Evolutionary conservation across 2,113 vertebrate species (phyloP).

Genomic region (Nyctereutes procyonoides): DNA sequence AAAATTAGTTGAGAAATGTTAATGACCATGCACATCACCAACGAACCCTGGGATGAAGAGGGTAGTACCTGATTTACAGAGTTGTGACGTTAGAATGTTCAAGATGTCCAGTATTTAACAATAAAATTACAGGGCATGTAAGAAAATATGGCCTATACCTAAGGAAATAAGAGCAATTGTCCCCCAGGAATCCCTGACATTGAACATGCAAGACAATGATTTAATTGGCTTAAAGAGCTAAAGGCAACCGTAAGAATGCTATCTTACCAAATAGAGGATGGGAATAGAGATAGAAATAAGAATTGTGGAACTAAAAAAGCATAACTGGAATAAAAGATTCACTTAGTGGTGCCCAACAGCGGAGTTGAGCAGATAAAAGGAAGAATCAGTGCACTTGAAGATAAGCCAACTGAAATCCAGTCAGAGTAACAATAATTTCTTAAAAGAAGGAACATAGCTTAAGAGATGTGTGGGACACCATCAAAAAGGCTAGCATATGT

Average conservation of each 20-base stretch:
- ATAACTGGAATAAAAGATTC: not conserved
- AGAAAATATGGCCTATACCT: not conserved
- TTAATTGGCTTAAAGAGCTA: not conserved
- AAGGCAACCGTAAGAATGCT: not conserved
- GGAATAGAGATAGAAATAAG: not conserved
- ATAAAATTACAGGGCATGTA: not conserved
- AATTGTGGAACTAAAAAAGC: not conserved
- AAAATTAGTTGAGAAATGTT: not conserved
- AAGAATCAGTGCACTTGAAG: not conserved
- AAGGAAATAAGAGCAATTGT: not conserved
- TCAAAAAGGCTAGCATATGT: not conserved
- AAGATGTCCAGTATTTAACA: not conserved
- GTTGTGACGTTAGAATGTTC: not conserved
- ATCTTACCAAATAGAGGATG: not conserved
- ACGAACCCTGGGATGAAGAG: not conserved
- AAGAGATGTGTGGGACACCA: not conserved
- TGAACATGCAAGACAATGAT: not conserved
- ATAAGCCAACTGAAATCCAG: not conserved
- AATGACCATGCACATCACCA: not conserved
- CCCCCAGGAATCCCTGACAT: not conserved
- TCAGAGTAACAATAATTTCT: not conserved
- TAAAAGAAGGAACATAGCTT: not conserved
- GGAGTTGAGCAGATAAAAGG: not conserved
- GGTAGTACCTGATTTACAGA: not conserved
- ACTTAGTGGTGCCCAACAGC: not conserved